A percentile compares a stretch with the other conserved stretches of the same genome.
These are phyloP conservation scores for Galemys pyrenaicus DNA, from an alignment of 2,113 vertebrate species.

Conservation along the genomic window DNA sequence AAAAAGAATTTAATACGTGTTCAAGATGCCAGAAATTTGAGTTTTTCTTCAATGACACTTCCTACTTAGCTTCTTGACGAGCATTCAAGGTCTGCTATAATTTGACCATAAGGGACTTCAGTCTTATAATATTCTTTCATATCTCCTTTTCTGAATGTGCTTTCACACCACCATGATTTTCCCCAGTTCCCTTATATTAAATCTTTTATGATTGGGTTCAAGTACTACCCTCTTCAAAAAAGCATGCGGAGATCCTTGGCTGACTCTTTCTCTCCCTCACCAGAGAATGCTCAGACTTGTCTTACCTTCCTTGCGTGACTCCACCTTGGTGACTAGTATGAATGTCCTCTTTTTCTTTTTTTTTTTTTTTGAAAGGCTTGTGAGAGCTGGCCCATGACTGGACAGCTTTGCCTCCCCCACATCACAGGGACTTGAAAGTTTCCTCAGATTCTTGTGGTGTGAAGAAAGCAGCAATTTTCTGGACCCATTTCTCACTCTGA, in stretches of 20 bases:
- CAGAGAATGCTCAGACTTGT: background rate
- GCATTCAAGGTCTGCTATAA: no score
- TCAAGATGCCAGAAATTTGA: background rate
- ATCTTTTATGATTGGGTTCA: background rate
- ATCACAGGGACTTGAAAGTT: background rate
- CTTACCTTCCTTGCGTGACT: background rate
- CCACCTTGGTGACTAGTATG: background rate
- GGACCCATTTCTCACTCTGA: background rate
- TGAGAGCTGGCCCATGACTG: background rate
- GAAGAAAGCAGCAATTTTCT: background rate
- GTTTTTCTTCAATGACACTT: background rate
- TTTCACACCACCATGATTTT: background rate
- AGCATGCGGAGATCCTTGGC: background rate
- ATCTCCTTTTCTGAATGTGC: background rate
- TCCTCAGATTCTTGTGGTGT: background rate
- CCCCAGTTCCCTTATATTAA: background rate
- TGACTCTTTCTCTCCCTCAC: background rate
- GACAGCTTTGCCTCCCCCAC: background rate
- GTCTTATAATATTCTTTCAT: background rate
- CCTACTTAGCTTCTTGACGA: background rate
- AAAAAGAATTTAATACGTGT: background rate
- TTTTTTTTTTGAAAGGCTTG: background rate
- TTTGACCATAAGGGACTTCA: background rate
- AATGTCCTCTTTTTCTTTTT: background rate
- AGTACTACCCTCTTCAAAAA: background rate